Base-by-base conservation (phyloP, 2,113 vertebrate genomes). In the Cyprinodon tularosa region DNA sequence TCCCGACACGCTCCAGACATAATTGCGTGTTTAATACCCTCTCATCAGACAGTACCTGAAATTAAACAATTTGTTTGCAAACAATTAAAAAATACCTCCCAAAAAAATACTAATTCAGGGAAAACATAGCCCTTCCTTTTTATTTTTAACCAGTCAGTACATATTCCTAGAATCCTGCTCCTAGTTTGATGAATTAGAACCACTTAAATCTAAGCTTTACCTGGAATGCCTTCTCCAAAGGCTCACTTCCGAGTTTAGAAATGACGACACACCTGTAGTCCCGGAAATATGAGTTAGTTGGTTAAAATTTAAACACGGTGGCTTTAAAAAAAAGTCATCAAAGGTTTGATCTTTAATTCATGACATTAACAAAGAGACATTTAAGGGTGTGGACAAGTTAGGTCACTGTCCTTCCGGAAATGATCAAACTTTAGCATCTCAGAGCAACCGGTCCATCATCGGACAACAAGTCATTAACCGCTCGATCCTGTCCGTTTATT, bases 1-100 rank as follows among this genome's bases (percentile, higher is more conserved):
- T 97, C 96, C 92, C 95, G 95, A 13, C 94, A 93, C 80, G 89
- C 92, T 91, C 90, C 94, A 83, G 97, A 97, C 98, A 99, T 99
- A 94, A 93, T 97, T 92, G 86, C 90, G 80, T 91, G 61, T 87
- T 79, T 76, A 92, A 85, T 91, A 87, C 82, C 90, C 91, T 85
- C 87, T 91, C 92, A 88, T 81, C 64, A 66, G 40, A 79, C 89
- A 90, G 87, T 87, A 94, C 91, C 96, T 98, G 86, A 59, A 93
- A 95, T 44, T 0, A 77, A 12, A 73, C 73, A 69, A 1, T 36
- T 4, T 12, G 3, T 5, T 39, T 20, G 22, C 0, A 42, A 47
- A 44, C 9, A 12, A 7, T 20, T 6, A 8, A 20, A 11, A 65
- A 12, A 62, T n/a, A 4, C 15, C 15, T 11, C n/a, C n/a, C 2